Percentiles rank a stretch among this genome's conserved stretches.
These are phyloP conservation scores for Neomonachus schauinslandi DNA, from an alignment of 2,113 vertebrate species.

Conservation along the genomic window DNA sequence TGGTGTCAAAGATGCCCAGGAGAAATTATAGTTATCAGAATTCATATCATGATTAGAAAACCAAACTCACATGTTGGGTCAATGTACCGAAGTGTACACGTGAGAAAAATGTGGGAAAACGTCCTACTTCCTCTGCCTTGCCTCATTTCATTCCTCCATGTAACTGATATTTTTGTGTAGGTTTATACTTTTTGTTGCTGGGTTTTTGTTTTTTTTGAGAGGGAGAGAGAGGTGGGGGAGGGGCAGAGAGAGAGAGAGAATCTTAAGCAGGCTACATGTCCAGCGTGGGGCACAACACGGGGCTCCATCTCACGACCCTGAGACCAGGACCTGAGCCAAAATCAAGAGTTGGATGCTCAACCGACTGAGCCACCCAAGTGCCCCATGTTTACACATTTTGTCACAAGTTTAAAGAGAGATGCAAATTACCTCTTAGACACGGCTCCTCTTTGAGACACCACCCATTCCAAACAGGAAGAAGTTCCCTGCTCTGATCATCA, in stretches of 20 bases:
- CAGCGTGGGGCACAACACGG: neutral
- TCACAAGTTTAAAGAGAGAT: neutral
- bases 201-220: neutral
- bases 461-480: conserved; percentile 34
- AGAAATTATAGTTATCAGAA: neutral
- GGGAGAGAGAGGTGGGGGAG: neutral
- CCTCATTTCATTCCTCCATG: neutral
- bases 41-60: neutral
- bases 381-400: neutral
- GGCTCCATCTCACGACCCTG: neutral
- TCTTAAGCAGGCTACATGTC: neutral
- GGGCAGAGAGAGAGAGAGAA: neutral
- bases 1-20: neutral
- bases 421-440: neutral
- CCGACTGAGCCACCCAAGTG: neutral
- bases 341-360: neutral
- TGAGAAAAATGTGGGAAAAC: neutral
- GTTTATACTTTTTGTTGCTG: neutral
- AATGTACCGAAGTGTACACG: neutral
- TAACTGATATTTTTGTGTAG: neutral
- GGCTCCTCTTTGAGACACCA: neutral
- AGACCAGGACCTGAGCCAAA: neutral
- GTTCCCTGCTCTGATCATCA: conserved; percentile 25
- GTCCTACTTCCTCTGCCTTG: neutral
- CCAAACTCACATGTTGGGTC: neutral